A percentile compares a stretch with the other conserved stretches of the same genome.
phyloP scores from a whole-genome alignment of 30 jellyfish, hydroid and myxozoan species.

The Turritopsis rubra region DNA sequence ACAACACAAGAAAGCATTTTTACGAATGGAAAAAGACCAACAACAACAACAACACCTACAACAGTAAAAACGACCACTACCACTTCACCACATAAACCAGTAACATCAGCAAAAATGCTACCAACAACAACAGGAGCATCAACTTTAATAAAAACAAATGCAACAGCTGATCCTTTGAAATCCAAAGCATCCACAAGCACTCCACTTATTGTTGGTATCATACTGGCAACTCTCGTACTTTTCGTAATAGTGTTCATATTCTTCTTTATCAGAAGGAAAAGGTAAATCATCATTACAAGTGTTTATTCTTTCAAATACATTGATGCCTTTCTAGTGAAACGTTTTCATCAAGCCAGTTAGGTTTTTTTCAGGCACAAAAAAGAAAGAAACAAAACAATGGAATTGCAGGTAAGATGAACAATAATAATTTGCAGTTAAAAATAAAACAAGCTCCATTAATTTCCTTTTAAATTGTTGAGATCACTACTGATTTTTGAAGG shows the following conservation, averaged over 20 bases:
- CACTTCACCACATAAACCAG: neutral
- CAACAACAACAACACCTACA: conserved; percentile 20
- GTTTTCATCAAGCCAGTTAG: neutral
- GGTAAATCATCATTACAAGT: neutral
- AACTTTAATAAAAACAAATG: neutral
- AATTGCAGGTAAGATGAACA: neutral
- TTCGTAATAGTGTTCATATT: neutral
- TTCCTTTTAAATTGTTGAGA: too few relatives aligned
- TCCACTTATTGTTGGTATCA: conserved; percentile 2
- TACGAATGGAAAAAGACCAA: conserved; percentile 2
- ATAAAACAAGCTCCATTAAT: too few relatives aligned
- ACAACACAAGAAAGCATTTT: conserved; percentile 8
- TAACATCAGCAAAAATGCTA: neutral
- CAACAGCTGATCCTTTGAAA: neutral
- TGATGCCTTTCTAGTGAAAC: too few relatives aligned
- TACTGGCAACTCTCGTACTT: neutral
- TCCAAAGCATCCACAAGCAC: neutral
- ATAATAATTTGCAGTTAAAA: neutral
- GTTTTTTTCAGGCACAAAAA: neutral
- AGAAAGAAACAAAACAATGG: neutral
- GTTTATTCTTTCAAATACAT: neutral
- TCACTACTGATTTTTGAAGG: neutral
- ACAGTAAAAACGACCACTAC: neutral
- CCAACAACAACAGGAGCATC: conserved; percentile 19
- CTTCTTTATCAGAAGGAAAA: conserved; percentile 4